Percentiles rank a stretch among this genome's conserved stretches.
Conservation (phyloP, 2,797 vertebrate genomes). For the Chiloscyllium punctatum region DNA sequence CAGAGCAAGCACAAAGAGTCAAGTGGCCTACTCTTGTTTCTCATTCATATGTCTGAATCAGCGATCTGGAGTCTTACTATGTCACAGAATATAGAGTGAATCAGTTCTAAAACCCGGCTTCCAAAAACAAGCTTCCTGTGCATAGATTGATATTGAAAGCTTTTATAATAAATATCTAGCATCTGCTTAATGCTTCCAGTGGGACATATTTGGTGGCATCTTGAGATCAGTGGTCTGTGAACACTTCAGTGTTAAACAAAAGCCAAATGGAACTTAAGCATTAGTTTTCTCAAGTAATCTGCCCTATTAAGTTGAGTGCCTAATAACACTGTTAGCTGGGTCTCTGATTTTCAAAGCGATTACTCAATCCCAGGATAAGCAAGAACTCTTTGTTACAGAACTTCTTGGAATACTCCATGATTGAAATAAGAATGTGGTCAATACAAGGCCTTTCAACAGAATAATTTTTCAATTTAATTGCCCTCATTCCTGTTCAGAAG, state of each 20-base stretch:
- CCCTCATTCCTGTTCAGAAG: conserved; percentile 43
- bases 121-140: neutral
- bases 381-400: conserved; percentile 47
- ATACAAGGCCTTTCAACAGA: conserved; percentile 48
- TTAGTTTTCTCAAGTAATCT: conserved; percentile 49
- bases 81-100: neutral
- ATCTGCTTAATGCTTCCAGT: conserved; percentile 8
- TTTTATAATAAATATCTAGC: neutral
- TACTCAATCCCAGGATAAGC: conserved; percentile 52
- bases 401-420: conserved; percentile 46
- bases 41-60: neutral
- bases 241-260: neutral
- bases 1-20: no score
- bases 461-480: conserved; percentile 42
- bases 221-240: neutral
- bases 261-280: conserved; percentile 39
- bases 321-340: conserved; percentile 47
- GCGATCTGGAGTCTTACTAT: neutral
- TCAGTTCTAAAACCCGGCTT: neutral
- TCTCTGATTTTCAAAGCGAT: conserved; percentile 51
- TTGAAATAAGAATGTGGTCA: conserved; percentile 48
- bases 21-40: no score
- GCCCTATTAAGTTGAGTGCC: conserved; percentile 43
- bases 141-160: neutral
- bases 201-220: neutral